These are phyloP conservation scores for Poecile atricapillus DNA, from an alignment of 2,113 vertebrate genomes.

Conservation along the genomic window DNA sequence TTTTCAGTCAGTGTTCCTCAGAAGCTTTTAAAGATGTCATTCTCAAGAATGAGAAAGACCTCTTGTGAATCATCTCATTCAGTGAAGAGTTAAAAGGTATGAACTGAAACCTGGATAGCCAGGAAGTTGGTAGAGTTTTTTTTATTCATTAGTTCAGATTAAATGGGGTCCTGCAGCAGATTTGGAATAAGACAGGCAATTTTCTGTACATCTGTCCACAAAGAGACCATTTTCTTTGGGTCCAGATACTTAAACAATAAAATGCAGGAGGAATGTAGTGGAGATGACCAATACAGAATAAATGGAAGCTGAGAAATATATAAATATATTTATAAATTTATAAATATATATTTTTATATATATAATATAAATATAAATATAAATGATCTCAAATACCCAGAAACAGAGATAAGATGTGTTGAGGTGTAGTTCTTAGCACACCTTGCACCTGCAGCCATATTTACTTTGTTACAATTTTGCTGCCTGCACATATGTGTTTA, in stretches of 20 bases:
- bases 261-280: not conserved
- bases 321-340: not conserved
- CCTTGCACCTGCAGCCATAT: not conserved
- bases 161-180: not conserved
- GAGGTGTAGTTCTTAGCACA: not conserved
- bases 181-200: not conserved
- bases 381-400: not conserved
- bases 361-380: not conserved
- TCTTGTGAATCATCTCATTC: constrained; percentile 57
- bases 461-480: not conserved
- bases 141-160: not conserved
- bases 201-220: not conserved
- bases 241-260: not conserved
- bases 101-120: not conserved
- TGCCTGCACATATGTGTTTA: not conserved
- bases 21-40: not conserved
- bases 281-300: not conserved
- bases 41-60: not conserved
- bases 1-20: not conserved
- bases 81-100: constrained; percentile 2
- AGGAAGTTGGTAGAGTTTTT: not conserved
- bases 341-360: too few species aligned
- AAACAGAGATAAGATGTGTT: not conserved
- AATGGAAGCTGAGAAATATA: not conserved
- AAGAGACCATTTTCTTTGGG: constrained; percentile 24